Evolutionary conservation across 2,797 vertebrate species (phyloP).

Genomic region (Sebastes nivosus): DNA sequence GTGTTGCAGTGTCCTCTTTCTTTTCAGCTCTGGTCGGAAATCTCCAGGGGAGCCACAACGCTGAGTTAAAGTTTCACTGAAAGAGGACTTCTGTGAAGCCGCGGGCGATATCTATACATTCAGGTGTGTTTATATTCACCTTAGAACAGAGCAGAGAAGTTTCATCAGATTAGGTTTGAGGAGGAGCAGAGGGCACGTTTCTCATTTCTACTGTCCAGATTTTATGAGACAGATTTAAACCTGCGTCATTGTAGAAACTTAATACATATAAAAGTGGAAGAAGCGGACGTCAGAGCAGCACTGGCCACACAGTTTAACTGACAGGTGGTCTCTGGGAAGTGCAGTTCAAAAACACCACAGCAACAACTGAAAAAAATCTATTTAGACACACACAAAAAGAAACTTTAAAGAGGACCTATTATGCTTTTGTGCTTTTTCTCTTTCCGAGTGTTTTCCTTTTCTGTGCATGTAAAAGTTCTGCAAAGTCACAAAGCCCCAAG

Average conservation of each 20-base stretch:
- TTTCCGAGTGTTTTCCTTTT: neutral
- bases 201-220: neutral
- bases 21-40: constrained; percentile 52
- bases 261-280: constrained; percentile 1
- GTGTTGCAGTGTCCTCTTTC: constrained; percentile 74
- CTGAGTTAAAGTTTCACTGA: constrained; percentile 48
- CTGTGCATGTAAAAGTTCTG: neutral
- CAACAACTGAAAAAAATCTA: neutral
- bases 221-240: neutral
- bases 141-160: neutral
- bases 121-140: neutral
- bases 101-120: neutral
- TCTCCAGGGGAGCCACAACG: constrained; percentile 56
- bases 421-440: neutral
- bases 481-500: neutral
- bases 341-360: neutral
- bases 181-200: neutral
- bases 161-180: neutral
- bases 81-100: constrained; percentile 32
- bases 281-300: neutral
- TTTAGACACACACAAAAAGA: neutral
- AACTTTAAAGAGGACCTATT: neutral
- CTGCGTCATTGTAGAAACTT: constrained; percentile 6
- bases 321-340: neutral
- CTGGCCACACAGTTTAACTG: neutral